phyloP scores from a whole-genome alignment of 2,888 invertebrate genomes.

The Zygogramma bicolorata region DNA sequence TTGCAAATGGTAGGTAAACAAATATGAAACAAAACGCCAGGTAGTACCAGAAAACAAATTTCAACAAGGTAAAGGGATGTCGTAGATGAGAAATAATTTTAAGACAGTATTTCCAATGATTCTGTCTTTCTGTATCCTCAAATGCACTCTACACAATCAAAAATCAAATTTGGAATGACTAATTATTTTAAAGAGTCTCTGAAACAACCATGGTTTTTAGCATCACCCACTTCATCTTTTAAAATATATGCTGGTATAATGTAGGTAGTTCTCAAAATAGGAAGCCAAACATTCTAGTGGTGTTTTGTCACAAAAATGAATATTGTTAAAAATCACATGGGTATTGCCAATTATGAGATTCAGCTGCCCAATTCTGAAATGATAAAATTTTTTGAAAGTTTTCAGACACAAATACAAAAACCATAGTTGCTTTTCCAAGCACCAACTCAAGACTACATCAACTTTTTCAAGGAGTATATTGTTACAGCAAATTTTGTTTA shows the following conservation, averaged over 20 bases:
- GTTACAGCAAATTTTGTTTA: slow-evolving; percentile 51
- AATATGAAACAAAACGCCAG: too few species aligned
- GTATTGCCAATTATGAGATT: too few species aligned
- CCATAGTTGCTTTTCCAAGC: background rate
- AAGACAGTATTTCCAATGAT: too few species aligned
- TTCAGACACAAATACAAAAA: background rate
- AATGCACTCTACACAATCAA: too few species aligned
- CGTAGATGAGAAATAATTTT: too few species aligned
- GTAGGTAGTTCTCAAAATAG: background rate
- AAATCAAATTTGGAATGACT: too few species aligned
- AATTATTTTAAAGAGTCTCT: too few species aligned
- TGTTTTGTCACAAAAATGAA: background rate
- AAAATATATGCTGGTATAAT: background rate
- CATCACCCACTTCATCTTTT: background rate
- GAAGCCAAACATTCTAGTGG: background rate
- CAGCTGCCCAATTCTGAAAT: background rate
- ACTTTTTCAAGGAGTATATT: slow-evolving; percentile 51
- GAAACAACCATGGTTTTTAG: background rate
- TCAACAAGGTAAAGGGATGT: too few species aligned
- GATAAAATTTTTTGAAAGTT: background rate
- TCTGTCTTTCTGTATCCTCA: too few species aligned
- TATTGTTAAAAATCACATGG: too few species aligned
- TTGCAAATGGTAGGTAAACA: too few species aligned
- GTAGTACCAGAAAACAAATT: too few species aligned
- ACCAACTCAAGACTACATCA: slow-evolving; percentile 35